These are phyloP conservation scores for Brachyrhaphis roseni DNA, from an alignment of 2,797 vertebrate species.

Conservation along the genomic window DNA sequence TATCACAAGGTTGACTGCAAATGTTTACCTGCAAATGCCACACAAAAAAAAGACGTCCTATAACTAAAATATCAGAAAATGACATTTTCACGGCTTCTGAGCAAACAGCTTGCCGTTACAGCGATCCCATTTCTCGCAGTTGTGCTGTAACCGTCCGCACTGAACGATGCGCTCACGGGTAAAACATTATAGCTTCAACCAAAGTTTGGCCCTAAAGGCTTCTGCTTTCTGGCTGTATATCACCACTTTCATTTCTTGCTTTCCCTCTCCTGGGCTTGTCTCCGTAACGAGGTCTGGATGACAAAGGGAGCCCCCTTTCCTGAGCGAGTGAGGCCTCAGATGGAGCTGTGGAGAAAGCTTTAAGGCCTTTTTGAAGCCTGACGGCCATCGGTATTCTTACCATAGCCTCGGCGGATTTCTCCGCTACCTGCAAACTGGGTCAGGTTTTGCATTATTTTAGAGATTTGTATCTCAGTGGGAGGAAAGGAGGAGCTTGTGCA, in stretches of 20 bases:
- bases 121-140: conserved; percentile 68
- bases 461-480: conserved; percentile 72
- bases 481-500: conserved; percentile 60
- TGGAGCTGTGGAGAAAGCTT: conserved; percentile 55
- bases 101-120: conserved; percentile 63
- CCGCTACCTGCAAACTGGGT: conserved; percentile 83
- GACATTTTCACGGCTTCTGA: conserved; percentile 63
- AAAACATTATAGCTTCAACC: conserved; percentile 59
- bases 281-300: conserved; percentile 34
- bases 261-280: conserved; percentile 51
- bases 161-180: conserved; percentile 61
- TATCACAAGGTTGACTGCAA: conserved; percentile 32
- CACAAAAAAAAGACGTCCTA: conserved; percentile 47
- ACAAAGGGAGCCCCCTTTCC: conserved; percentile 24
- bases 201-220: conserved; percentile 59
- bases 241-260: conserved; percentile 47
- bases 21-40: conserved; percentile 52
- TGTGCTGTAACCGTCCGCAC: conserved; percentile 69
- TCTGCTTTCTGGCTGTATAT: conserved; percentile 39
- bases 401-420: conserved; percentile 74
- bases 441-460: conserved; percentile 84
- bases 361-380: conserved; percentile 69
- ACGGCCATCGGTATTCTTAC: conserved; percentile 77
- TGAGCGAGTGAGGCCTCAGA: conserved; percentile 55
- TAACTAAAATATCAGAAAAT: conserved; percentile 60